Percentiles rank a stretch among this genome's conserved stretches.
Conservation (phyloP, 2,797 vertebrate genomes). For the Jordanella pulchra region DNA sequence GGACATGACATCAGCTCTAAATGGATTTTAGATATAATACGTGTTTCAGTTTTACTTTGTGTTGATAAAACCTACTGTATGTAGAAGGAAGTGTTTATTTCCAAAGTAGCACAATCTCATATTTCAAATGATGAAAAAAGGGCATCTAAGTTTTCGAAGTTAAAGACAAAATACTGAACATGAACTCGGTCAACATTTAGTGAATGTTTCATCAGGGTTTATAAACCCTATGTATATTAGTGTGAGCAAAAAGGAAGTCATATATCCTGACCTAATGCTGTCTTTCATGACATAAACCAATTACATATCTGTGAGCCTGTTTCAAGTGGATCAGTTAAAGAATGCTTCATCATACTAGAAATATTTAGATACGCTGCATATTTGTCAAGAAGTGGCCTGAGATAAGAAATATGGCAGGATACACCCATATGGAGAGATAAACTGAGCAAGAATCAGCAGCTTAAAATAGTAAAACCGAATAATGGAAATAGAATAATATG, state of each 20-base stretch:
- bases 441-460: background rate
- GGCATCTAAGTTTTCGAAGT: background rate
- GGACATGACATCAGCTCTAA: background rate
- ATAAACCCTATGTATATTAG: background rate
- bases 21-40: background rate
- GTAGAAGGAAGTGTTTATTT: background rate
- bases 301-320: background rate
- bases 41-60: constrained; percentile 3
- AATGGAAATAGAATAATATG: background rate
- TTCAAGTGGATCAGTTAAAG: background rate
- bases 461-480: background rate
- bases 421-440: constrained; percentile 22
- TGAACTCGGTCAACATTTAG: constrained; percentile 11
- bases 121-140: background rate
- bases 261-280: background rate
- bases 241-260: background rate
- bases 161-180: constrained; percentile 6
- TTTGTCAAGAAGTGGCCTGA: background rate
- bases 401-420: background rate
- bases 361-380: background rate
- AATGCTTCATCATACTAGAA: background rate
- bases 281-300: background rate
- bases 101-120: background rate
- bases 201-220: background rate
- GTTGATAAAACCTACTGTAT: background rate